Conservation (phyloP, 2,888 invertebrate species). For the Spodoptera exigua region DNA sequence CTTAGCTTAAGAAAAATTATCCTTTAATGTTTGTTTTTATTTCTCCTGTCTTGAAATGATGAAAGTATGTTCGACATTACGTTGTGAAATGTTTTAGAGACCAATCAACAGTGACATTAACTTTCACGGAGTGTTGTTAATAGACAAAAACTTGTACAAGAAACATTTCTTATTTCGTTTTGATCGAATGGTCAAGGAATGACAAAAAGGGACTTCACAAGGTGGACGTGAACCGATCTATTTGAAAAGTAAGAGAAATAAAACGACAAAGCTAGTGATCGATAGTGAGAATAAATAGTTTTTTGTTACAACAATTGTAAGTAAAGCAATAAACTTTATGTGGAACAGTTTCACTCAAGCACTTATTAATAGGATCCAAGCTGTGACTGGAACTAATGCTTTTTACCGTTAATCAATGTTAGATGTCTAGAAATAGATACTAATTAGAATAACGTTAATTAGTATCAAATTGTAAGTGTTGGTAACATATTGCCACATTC, state of each 20-base stretch:
- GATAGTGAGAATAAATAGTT: constrained; percentile 59
- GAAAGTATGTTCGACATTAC: constrained; percentile 29
- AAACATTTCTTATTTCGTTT: constrained; percentile 72
- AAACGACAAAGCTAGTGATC: constrained; percentile 58
- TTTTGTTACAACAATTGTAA: constrained; percentile 59
- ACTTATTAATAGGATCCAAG: constrained; percentile 20
- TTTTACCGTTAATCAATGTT: constrained; percentile 1
- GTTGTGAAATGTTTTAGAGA: constrained; percentile 52
- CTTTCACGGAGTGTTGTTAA: constrained; percentile 67
- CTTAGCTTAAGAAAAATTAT: constrained; percentile 82
- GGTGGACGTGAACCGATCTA: constrained; percentile 71
- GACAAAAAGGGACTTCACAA: constrained; percentile 74
- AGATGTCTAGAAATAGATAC: too few relatives aligned
- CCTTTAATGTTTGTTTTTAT: constrained; percentile 72
- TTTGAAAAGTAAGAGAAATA: constrained; percentile 68
- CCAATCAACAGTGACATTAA: constrained; percentile 67
- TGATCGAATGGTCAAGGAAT: constrained; percentile 72
- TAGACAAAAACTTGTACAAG: constrained; percentile 69
- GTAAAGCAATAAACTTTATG: constrained; percentile 58
- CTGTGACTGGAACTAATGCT: constrained; percentile 5
- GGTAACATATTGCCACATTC: too few relatives aligned
- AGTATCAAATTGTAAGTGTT: too few relatives aligned
- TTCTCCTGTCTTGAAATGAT: constrained; percentile 41
- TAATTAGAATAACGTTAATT: too few relatives aligned
- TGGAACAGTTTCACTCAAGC: constrained; percentile 54